Percentiles rank a stretch among this genome's conserved stretches.
These are phyloP conservation scores for Cotesia typhae DNA, from an alignment of 1,140 invertebrate species.

Conservation along the genomic window DNA sequence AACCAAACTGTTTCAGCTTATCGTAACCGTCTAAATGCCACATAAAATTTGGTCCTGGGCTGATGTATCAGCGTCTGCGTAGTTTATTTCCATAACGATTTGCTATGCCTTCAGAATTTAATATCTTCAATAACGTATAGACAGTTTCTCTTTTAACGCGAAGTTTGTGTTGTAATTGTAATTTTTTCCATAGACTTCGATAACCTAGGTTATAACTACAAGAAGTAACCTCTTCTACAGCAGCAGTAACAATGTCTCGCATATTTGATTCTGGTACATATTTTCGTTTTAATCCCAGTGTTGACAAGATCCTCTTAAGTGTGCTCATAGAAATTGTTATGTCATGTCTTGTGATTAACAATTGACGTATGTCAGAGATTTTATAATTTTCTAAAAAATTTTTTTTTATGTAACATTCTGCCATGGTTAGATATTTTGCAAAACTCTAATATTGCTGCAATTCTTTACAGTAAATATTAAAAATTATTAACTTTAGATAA, in stretches of 20 bases:
- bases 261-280: not conserved
- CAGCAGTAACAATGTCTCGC: not conserved
- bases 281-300: not conserved
- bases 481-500: too few species aligned
- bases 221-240: not conserved
- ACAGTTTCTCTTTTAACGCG: not conserved
- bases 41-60: not conserved
- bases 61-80: not conserved
- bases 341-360: not conserved
- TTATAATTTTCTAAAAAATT: conserved; percentile 6
- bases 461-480: too few species aligned
- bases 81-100: conserved; percentile 8
- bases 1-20: conserved; percentile 3
- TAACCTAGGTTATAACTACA: not conserved
- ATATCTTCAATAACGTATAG: not conserved
- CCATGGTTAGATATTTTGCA: too few species aligned
- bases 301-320: not conserved
- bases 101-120: not conserved
- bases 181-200: conserved; percentile 4
- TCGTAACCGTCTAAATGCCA: conserved; percentile 10
- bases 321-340: not conserved
- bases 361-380: not conserved
- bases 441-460: too few species aligned
- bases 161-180: not conserved
- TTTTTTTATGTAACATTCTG: not conserved